Evolutionary conservation across 2,113 vertebrate genomes (phyloP), one percentile per base, ranked within the genome.

Genomic region (Xiphias gladius): DNA sequence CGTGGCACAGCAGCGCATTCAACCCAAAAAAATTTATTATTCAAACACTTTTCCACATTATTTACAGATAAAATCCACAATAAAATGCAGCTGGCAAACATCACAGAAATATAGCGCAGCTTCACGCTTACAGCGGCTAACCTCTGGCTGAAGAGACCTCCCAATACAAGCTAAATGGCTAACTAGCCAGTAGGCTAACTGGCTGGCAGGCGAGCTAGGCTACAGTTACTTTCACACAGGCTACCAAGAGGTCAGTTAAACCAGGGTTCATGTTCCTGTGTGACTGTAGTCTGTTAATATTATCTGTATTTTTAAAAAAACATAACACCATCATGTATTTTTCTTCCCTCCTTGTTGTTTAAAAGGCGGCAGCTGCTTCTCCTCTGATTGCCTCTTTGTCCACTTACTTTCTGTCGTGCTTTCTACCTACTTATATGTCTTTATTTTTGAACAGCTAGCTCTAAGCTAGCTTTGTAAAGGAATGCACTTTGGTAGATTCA

Each of bases 401-500:
- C 65, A 59, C 65, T 14, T 80, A 2, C 35, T 19, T 82, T 50
- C 57, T 35, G 35, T 75, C 11, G 5, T 46, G 68, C 66, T 43
- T 72, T 30, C 48, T 37, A 35, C 30, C 76, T 64, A 9, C 48
- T 37, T 92, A 19, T 24, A 43, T 20, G 32, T 35, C 22, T 93
- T 39, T 82, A 58, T 57, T 62, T 80, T 78, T 79, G 54, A 80
- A 85, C 80, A 13, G 84, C 89, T 87, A 87, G 83, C 76, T 48
- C 50, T 61, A 30, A 35, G 85, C 93, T 82, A 92, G 88, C 83
- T 61, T 81, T 71, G 82, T 88, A 97, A 97, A 97, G 97, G 97
- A 99, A 99, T 98, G 97, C 97, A 99, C 97, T 99, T 99, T 98
- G 97, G 97, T 97, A 97, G 94, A 95, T 95, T 90, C 66, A 82